Percentiles rank a stretch among this genome's conserved stretches.
Evolutionary conservation across 2,797 vertebrate genomes (phyloP).

Genomic region (Hydrophis major): DNA sequence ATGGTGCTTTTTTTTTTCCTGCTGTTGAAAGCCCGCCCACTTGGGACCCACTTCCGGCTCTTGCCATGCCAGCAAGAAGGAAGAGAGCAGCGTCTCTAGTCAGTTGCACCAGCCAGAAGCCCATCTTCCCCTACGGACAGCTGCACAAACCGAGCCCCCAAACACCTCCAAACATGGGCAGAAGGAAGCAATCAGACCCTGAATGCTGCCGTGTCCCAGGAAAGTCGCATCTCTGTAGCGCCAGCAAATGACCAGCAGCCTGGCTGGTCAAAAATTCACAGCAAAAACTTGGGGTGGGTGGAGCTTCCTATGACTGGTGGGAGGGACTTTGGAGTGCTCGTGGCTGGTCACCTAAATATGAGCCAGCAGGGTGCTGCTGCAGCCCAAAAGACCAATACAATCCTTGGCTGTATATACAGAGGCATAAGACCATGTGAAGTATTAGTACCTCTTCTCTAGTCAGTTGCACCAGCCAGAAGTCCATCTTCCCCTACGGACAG

Average conservation of each 20-base stretch:
- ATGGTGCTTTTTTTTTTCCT: not conserved
- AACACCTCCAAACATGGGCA: not conserved
- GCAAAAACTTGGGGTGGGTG: not conserved
- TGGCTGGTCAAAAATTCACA: not conserved
- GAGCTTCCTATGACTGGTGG: not conserved
- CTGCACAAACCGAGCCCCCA: not conserved
- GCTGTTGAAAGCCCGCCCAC: not conserved
- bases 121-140: not conserved
- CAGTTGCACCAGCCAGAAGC: not conserved
- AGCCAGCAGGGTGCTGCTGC: no score
- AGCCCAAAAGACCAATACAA: no score
- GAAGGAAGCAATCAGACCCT: not conserved
- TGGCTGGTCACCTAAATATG: no score
- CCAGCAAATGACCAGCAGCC: not conserved
- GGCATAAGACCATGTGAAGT: no score
- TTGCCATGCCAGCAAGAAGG: not conserved
- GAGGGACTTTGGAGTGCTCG: no score
- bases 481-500: no score
- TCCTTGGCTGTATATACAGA: no score
- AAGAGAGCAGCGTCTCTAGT: not conserved
- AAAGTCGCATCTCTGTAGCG: not conserved
- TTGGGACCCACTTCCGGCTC: not conserved
- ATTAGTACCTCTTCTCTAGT: no score
- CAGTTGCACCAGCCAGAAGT: no score
- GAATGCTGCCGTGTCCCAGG: not conserved